Conservation (phyloP, 2,113 vertebrate genomes). For the Pavo muticus region DNA sequence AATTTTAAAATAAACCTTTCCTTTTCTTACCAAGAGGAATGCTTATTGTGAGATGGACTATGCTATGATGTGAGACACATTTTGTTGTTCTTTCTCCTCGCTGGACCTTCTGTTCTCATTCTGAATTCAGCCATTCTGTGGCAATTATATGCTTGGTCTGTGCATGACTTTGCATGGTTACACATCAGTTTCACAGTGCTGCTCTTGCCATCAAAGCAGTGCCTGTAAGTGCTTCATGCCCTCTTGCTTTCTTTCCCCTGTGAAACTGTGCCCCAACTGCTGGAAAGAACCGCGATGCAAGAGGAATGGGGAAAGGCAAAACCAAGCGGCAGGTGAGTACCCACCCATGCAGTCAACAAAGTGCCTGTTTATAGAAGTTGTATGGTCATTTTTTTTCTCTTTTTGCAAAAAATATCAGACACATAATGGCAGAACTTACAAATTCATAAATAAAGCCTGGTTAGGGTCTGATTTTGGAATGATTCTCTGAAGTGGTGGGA, state of each 20-base stretch:
- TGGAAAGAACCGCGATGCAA: background rate
- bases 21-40: background rate
- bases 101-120: background rate
- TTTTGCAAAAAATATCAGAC: background rate
- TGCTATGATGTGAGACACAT: background rate
- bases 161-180: background rate
- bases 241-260: background rate
- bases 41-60: background rate
- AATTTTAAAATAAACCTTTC: background rate
- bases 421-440: background rate
- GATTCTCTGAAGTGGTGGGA: background rate
- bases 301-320: background rate
- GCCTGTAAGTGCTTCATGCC: background rate
- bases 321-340: background rate
- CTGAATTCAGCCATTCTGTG: background rate
- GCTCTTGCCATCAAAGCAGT: background rate
- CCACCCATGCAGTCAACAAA: background rate
- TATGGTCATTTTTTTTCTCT: background rate
- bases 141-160: background rate
- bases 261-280: background rate
- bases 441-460: background rate
- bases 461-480: background rate
- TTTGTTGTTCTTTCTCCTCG: background rate
- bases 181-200: background rate
- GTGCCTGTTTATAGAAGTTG: background rate